Percentiles rank a stretch among this genome's conserved stretches.
Conservation (phyloP, 2,113 vertebrate genomes). For the Cololabis saira region DNA sequence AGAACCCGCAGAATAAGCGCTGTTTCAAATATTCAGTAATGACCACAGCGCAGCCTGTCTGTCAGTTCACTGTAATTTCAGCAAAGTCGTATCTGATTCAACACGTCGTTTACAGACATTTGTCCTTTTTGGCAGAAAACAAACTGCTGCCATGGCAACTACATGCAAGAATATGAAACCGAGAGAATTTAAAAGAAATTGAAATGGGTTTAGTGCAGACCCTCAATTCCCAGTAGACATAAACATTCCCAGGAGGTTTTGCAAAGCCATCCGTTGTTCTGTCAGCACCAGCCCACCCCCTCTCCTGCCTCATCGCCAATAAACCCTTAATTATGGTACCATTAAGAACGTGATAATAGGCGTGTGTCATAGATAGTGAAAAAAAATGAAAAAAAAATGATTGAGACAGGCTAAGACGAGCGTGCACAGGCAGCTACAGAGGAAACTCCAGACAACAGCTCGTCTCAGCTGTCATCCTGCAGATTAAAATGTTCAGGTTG, state of each 20-base stretch:
- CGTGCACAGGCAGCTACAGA: constrained; percentile 8
- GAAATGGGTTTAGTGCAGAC: constrained; percentile 67
- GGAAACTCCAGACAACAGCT: constrained; percentile 49
- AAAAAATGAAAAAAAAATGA: constrained; percentile 40
- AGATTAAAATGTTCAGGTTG: constrained; percentile 82
- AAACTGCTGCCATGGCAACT: constrained; percentile 79
- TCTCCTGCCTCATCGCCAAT: constrained; percentile 63
- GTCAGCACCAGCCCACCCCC: constrained; percentile 36
- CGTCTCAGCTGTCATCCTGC: constrained; percentile 75
- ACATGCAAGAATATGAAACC: constrained; percentile 64
- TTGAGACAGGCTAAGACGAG: constrained; percentile 40
- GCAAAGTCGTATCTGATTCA: constrained; percentile 40
- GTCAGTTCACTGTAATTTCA: constrained; percentile 18
- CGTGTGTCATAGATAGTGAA: not conserved
- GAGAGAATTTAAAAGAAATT: constrained; percentile 30
- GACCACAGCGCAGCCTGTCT: not conserved
- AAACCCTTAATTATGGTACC: constrained; percentile 81
- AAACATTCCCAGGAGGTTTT: constrained; percentile 67
- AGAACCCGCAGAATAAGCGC: constrained; percentile 14
- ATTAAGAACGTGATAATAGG: constrained; percentile 81
- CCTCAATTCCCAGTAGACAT: constrained; percentile 67
- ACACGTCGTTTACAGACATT: constrained; percentile 54
- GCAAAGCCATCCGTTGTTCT: constrained; percentile 62
- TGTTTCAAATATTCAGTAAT: constrained; percentile 22
- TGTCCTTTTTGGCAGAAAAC: constrained; percentile 55